Evolutionary conservation across 1,140 invertebrate species (phyloP).

Genomic region (Drosophila pallidifrons): DNA sequence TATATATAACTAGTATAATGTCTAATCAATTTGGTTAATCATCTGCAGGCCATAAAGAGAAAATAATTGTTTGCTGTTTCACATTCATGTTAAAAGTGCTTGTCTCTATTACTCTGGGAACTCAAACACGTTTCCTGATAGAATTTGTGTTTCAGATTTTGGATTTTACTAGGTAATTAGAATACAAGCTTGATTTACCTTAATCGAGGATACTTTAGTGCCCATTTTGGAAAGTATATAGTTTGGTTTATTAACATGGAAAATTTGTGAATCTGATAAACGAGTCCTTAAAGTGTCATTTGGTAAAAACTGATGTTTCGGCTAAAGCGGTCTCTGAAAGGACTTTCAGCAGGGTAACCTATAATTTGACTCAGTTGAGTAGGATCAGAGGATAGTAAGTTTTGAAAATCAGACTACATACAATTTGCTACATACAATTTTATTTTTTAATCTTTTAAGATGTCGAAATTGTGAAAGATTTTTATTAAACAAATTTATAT

Average conservation of each 20-base stretch:
- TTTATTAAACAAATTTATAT: too few relatives aligned
- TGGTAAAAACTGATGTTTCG: too few relatives aligned
- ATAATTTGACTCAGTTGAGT: too few relatives aligned
- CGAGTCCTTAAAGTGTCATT: background rate
- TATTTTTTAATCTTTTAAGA: too few relatives aligned
- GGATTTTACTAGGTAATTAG: slow-evolving; percentile 7
- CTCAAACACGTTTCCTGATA: slow-evolving; percentile 51
- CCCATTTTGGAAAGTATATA: background rate
- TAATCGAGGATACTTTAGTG: background rate
- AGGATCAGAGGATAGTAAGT: too few relatives aligned
- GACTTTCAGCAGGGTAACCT: too few relatives aligned
- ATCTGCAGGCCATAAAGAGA: slow-evolving; percentile 55
- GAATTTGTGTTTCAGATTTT: slow-evolving; percentile 3
- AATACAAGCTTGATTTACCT: background rate
- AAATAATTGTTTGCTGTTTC: slow-evolving; percentile 73
- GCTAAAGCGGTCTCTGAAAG: too few relatives aligned
- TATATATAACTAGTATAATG: slow-evolving; percentile 26
- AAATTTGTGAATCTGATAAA: background rate
- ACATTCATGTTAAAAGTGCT: slow-evolving; percentile 63
- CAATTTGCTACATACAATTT: too few relatives aligned
- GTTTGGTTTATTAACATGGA: slow-evolving; percentile 3
- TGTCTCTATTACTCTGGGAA: slow-evolving; percentile 59
- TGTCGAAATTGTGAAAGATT: too few relatives aligned
- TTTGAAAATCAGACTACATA: too few relatives aligned
- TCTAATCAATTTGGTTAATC: slow-evolving; percentile 56